Evolutionary conservation across 1,140 invertebrate genomes (phyloP), one percentile per base, ranked within the genome.

Genomic region (Pollicipes pollicipes): DNA sequence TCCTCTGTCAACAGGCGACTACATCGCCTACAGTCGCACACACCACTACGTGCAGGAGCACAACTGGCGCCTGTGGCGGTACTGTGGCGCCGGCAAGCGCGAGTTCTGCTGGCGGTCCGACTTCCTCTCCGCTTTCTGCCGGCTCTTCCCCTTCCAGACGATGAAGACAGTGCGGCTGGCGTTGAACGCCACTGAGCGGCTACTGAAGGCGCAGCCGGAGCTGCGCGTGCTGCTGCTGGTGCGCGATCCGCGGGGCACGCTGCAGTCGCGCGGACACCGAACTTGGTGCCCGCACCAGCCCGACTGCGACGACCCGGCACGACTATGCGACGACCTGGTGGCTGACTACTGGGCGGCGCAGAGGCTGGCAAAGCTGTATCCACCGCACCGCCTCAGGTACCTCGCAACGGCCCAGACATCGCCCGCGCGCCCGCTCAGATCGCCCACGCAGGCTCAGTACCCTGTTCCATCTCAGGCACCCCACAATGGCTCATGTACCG

Each of bases 101-200:
- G 83, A 81, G 69, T 84, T 86, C 45, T 83, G 89, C 74, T 93
- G 91, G 80, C 89, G 85, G 86, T 24, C 81, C 24, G 29, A 85
- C 68, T 92, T 92, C 78, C 84, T 90, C 37, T 84, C 85, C 71
- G 84, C 83, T 71, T 88, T 91, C 79, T 94, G 91, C 81, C 85
- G 83, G 76, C 80, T 91, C 70, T 93, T 92, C 78, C 91, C 91
- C 30, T 90, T 92, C 78, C 90, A 93, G 76, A 89, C 87, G 69
- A 88, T 92, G 88, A 94, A 93, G 80, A 83, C 90, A 69, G 90
- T 93, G 1, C 81, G 90, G 69, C 78, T 93, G 69, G 83, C 90
- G 73, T 82, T 93, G 73, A 82, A 83, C 37, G 83, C 89, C 6
- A 85, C 88, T 32, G 86, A 88, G 75, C 81, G 84, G 69, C 80